Conservation (phyloP, 2,888 invertebrate species). For the Tetragnatha montana region DNA sequence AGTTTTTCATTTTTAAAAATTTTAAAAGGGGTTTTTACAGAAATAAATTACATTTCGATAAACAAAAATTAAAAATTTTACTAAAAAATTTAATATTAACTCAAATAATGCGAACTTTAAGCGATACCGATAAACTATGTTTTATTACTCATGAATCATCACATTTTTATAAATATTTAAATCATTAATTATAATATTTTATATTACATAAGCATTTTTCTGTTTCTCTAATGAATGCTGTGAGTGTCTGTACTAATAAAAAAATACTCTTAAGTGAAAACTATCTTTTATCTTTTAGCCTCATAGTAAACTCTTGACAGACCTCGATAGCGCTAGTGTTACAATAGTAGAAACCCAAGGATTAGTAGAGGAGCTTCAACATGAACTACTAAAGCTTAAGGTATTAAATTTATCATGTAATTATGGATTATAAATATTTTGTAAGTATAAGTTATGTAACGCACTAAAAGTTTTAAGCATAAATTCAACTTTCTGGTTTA, state of each 20-base stretch:
- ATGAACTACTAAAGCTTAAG: conserved; percentile 76
- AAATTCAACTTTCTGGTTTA: too few species aligned
- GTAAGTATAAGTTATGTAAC: too few species aligned
- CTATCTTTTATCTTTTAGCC: conserved; percentile 80
- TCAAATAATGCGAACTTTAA: too few species aligned
- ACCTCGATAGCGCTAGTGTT: conserved; percentile 87
- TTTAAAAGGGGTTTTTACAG: too few species aligned
- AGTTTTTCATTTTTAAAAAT: too few species aligned
- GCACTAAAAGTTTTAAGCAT: too few species aligned
- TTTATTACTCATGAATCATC: too few species aligned
- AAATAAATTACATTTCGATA: too few species aligned
- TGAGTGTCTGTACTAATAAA: neutral
- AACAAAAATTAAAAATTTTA: too few species aligned
- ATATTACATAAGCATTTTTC: neutral
- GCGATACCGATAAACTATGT: too few species aligned
- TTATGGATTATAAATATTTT: neutral
- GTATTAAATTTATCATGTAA: conserved; percentile 72
- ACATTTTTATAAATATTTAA: neutral
- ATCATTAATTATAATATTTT: neutral
- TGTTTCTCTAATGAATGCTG: neutral
- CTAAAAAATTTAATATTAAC: too few species aligned
- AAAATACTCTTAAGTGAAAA: neutral
- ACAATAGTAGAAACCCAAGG: conserved; percentile 90
- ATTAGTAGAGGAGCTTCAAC: conserved; percentile 85
- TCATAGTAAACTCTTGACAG: conserved; percentile 90